Conservation (phyloP, 2,888 invertebrate species). For the Lomographa bimaculata region DNA sequence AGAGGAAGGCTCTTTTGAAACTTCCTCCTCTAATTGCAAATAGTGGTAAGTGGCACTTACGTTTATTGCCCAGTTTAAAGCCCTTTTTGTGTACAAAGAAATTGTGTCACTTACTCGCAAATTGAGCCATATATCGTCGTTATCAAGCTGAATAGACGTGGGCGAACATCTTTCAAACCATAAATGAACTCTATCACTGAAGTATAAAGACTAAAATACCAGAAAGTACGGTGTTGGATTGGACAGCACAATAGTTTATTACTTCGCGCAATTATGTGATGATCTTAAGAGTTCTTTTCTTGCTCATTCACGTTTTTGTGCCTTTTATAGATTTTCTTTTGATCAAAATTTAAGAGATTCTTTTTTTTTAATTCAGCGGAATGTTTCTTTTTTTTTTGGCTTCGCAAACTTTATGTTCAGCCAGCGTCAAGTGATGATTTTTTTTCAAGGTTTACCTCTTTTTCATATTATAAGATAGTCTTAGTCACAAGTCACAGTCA, state of each 20-base stretch:
- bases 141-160: conserved; percentile 44
- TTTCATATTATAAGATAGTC: too few relatives aligned
- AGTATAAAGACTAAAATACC: conserved; percentile 6
- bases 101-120: conserved; percentile 60
- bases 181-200: conserved; percentile 6
- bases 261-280: conserved; percentile 55
- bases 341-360: conserved; percentile 12
- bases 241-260: conserved; percentile 47
- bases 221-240: too few relatives aligned
- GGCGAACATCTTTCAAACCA: conserved; percentile 41
- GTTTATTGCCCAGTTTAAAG: conserved; percentile 55
- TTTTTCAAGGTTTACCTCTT: too few relatives aligned
- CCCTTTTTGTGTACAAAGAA: conserved; percentile 49
- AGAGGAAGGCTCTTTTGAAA: conserved; percentile 10
- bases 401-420: too few relatives aligned
- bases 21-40: conserved; percentile 57
- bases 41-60: conserved; percentile 58
- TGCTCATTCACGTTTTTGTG: conserved; percentile 16
- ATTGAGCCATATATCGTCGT: conserved; percentile 62
- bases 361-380: conserved; percentile 2
- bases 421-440: too few relatives aligned
- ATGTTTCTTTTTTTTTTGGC: too few relatives aligned
- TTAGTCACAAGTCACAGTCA: too few relatives aligned
- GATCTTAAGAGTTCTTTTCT: conserved; percentile 32
- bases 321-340: conserved; percentile 15